Conservation (phyloP, 2,113 vertebrate genomes). For the Channa maculata region DNA sequence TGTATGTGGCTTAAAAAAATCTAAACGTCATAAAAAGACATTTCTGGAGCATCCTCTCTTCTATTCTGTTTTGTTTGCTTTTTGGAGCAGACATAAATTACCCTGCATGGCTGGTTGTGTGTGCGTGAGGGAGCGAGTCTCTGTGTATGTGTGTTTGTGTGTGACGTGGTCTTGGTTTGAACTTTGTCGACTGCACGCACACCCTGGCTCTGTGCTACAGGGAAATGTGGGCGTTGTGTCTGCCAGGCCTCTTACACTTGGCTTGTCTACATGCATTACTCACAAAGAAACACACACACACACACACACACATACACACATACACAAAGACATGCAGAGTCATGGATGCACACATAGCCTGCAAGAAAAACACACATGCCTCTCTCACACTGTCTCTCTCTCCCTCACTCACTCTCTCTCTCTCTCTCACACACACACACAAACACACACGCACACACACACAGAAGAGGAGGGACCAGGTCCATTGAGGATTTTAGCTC, state of each 20-base stretch:
- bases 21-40: constrained; percentile 16
- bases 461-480: not conserved
- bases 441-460: constrained; percentile 5
- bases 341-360: constrained; percentile 4
- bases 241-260: constrained; percentile 81
- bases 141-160: constrained; percentile 46
- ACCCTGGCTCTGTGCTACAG: constrained; percentile 69
- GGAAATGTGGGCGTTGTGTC: constrained; percentile 79
- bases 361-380: constrained; percentile 6
- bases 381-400: no score
- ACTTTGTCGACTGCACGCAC: constrained; percentile 74
- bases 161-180: constrained; percentile 71
- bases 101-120: constrained; percentile 73
- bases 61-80: constrained; percentile 72
- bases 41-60: constrained; percentile 27
- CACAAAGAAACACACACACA: constrained; percentile 43
- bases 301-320: constrained; percentile 13
- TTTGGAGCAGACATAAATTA: constrained; percentile 77
- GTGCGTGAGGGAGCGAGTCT: constrained; percentile 25
- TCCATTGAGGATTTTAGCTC: constrained; percentile 54
- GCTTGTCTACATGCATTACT: constrained; percentile 79
- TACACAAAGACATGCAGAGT: constrained; percentile 22
- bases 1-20: not conserved
- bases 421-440: not conserved
- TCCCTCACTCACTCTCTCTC: no score